These are phyloP conservation scores for Pao palembangensis DNA, from an alignment of 2,113 vertebrate genomes.

Conservation along the genomic window DNA sequence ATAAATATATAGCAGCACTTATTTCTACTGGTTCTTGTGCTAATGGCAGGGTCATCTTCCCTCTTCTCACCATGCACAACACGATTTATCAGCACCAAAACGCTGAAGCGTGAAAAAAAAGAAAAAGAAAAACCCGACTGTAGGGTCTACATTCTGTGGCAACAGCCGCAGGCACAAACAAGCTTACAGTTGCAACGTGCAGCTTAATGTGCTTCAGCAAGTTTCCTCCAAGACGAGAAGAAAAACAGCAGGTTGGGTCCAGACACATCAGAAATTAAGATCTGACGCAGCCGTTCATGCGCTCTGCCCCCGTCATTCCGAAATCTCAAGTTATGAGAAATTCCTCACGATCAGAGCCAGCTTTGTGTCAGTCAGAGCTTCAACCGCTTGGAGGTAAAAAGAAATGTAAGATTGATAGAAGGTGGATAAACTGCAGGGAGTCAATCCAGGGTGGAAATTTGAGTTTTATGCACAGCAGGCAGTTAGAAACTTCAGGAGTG, in stretches of 20 bases:
- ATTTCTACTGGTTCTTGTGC: too few relatives aligned
- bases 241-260: conserved; percentile 11
- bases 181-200: conserved; percentile 53
- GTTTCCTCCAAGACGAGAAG: conserved; percentile 7
- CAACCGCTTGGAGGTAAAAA: conserved; percentile 8
- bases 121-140: conserved; percentile 29
- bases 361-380: conserved; percentile 9
- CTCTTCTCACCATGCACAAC: background rate
- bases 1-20: too few relatives aligned
- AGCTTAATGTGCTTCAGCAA: conserved; percentile 23
- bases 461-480: conserved; percentile 25
- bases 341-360: too few relatives aligned
- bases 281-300: too few relatives aligned
- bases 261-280: too few relatives aligned
- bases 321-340: too few relatives aligned
- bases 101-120: conserved; percentile 17
- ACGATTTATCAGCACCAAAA: conserved; percentile 34
- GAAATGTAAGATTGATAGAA: conserved; percentile 10
- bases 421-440: conserved; percentile 12
- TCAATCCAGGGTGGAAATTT: conserved; percentile 14
- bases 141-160: conserved; percentile 39
- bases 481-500: conserved; percentile 32
- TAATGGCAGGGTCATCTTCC: too few relatives aligned
- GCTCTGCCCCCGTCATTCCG: too few relatives aligned
- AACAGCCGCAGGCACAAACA: conserved; percentile 51